Base-by-base conservation (phyloP, 2,888 invertebrate species). In the Nudaria mundana region DNA sequence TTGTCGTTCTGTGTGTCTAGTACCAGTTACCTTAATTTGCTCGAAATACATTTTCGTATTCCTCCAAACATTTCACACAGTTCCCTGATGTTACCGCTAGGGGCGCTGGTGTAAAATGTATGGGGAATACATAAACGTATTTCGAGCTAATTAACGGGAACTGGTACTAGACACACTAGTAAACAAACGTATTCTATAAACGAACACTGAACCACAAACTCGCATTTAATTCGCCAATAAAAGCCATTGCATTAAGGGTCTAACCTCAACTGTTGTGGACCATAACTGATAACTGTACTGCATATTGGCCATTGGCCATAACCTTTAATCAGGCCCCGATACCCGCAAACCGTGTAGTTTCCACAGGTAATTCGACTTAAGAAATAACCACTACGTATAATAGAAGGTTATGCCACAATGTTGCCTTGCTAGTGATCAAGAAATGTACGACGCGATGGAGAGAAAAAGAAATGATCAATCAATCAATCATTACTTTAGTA, bases 291-390 rank as follows among this genome's bases (percentile, higher is more conserved):
- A 73, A 75, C 71, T 66, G 76, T 71, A 66, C 66, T 53, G 57
- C 55, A 63, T 66, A 71, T 70, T 69, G 68, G 61, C 71, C 64
- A 71, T 70, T 69, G 68, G 61, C 71, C 64, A 69, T 75, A 69
- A 71, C 68, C 72, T 73, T 64, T 69, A 71, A 70, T 73, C 66
- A 71, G 61, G 47, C 48, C 44, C 45, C 54, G 52, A 62, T 58
- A 57, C 37, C 56, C 54, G 52, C 55, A 37, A 37, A 55, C 57
- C 59, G 53, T 57, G 57, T 56, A 61, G 60, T 69, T 68, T 61
- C 60, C 56, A 60, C 60, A 58, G 58, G 65, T 63, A 61, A 61
- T 62, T 54, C 52, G 40, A 54, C 45, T 58, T 56, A 56, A 50
- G 50, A 54, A 54, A 48, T 51, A 52, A 48, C 49, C 30, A 47